Conservation (phyloP, 1,140 invertebrate genomes). For the Bombus turneri region DNA sequence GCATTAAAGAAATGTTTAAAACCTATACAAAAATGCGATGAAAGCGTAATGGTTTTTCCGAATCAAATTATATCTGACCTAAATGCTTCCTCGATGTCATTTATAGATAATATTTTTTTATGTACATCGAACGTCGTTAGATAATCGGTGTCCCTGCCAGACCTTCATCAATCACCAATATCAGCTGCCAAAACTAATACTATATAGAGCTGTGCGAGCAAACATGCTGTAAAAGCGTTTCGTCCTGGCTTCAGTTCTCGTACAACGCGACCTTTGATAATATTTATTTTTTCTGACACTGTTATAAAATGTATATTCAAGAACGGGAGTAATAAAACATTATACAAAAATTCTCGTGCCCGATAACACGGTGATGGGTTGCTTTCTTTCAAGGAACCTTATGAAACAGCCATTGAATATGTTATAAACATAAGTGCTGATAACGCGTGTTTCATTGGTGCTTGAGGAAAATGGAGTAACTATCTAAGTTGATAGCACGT, state of each 20-base stretch:
- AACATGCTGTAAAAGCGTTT: slow-evolving; percentile 40
- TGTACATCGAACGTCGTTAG: slow-evolving; percentile 53
- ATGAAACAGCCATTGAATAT: slow-evolving; percentile 6
- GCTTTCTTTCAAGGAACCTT: neutral
- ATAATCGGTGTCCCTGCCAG: slow-evolving; percentile 61
- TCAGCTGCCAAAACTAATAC: slow-evolving; percentile 60
- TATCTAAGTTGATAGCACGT: slow-evolving; percentile 47
- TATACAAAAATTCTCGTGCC: neutral
- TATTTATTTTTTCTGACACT: neutral
- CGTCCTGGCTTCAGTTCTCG: neutral
- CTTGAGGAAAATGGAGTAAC: slow-evolving; percentile 62
- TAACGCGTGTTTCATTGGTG: slow-evolving; percentile 55
- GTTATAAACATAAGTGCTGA: slow-evolving; percentile 52
- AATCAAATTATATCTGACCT: neutral
- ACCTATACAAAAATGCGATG: neutral
- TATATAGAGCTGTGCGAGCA: slow-evolving; percentile 40
- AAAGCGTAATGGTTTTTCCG: neutral
- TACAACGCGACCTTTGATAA: too few relatives aligned
- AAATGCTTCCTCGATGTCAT: slow-evolving; percentile 33
- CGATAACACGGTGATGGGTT: neutral
- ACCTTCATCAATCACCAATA: slow-evolving; percentile 65
- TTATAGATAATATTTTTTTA: slow-evolving; percentile 58
- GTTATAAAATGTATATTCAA: neutral
- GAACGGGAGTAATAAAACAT: neutral
- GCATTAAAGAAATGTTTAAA: neutral